A percentile compares a stretch with the other conserved stretches of the same genome.
Conservation (phyloP, 2,888 invertebrate genomes). For the Rugalucina vietnamica region DNA sequence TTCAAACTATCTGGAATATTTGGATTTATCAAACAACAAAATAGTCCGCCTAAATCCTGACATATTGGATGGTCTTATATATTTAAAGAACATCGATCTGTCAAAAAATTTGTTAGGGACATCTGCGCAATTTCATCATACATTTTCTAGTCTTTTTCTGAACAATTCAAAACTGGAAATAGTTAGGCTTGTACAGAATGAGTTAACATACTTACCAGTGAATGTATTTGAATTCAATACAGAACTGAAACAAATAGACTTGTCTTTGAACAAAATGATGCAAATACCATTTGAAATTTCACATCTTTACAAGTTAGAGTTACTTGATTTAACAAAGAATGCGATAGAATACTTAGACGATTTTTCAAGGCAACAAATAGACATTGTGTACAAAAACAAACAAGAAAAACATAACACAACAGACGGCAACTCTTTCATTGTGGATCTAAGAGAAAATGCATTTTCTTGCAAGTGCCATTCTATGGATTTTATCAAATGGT, state of each 20-base stretch:
- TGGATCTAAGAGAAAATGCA: neutral
- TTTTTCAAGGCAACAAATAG: neutral
- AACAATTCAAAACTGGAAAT: neutral
- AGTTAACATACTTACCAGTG: neutral
- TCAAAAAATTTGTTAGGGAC: neutral
- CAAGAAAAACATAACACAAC: neutral
- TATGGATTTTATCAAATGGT: neutral
- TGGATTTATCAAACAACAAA: neutral
- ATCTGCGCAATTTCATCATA: neutral
- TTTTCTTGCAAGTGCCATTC: neutral
- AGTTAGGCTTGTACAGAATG: neutral
- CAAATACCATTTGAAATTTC: neutral
- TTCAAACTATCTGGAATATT: neutral
- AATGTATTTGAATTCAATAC: neutral
- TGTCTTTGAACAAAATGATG: neutral
- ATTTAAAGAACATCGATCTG: neutral
- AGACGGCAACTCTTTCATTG: neutral
- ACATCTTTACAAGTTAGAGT: neutral
- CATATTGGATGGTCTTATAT: neutral
- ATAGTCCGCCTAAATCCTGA: neutral
- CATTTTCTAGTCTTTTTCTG: neutral
- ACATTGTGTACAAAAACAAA: neutral
- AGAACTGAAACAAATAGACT: neutral
- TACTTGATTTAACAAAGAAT: neutral
- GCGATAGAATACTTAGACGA: neutral